Evolutionary conservation across 92 coral and sea anemone genomes (phyloP).

Genomic region (Phenganax stokvisi): DNA sequence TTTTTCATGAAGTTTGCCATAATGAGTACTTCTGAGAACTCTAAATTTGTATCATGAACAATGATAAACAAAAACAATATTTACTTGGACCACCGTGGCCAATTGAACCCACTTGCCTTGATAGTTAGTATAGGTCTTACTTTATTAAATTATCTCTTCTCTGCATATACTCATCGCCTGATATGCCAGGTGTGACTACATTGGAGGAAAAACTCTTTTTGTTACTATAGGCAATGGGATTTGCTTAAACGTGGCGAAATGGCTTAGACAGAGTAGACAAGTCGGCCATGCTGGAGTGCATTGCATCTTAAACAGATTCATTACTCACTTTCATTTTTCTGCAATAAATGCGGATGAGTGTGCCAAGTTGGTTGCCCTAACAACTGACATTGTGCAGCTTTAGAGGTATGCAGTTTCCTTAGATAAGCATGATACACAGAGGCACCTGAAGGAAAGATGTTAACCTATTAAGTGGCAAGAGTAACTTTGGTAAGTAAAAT

Average conservation of each 20-base stretch:
- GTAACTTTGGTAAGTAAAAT: no score
- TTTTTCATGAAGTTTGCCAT: slow-evolving; percentile 73
- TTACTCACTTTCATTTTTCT: slow-evolving; percentile 61
- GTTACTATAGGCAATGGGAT: not conserved
- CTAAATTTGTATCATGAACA: slow-evolving; percentile 33
- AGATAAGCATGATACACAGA: not conserved
- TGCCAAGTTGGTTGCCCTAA: slow-evolving; percentile 83
- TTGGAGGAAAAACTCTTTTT: not conserved
- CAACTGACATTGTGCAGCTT: not conserved
- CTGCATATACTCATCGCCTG: slow-evolving; percentile 84
- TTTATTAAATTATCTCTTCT: slow-evolving; percentile 79
- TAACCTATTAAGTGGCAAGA: not conserved
- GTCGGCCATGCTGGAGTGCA: not conserved
- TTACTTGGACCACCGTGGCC: no score
- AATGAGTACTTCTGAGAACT: slow-evolving; percentile 72
- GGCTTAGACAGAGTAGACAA: not conserved
- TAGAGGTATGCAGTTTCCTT: not conserved
- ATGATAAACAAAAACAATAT: no score
- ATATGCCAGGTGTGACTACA: slow-evolving; percentile 89
- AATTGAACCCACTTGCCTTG: no score
- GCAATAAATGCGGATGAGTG: slow-evolving; percentile 78
- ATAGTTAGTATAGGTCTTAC: slow-evolving; percentile 32
- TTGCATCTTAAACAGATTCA: not conserved
- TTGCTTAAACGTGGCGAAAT: not conserved
- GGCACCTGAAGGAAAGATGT: slow-evolving; percentile 10